Evolutionary conservation across 2,113 vertebrate genomes (phyloP), one percentile per base, ranked within the genome.

Genomic region (Peromyscus maniculatus): DNA sequence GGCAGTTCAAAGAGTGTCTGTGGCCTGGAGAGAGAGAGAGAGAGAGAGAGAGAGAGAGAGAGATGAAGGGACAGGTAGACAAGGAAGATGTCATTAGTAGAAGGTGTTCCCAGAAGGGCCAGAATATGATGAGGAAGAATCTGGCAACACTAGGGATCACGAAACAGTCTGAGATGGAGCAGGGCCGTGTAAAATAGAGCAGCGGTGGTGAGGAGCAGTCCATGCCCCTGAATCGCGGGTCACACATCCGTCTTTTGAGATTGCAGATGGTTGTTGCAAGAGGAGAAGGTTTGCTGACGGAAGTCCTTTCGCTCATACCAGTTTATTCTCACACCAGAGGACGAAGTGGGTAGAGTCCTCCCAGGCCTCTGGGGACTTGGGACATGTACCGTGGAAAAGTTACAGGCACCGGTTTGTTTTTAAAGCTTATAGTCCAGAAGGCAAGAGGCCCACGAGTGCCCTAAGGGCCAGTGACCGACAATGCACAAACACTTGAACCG

Each of bases 251-350:
- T 46, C 82, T 91, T 91, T 64, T 39, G 59, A 91, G 95, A 91
- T 88, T 87, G 78, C 22, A 94, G 77, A 36, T 91, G 66, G 49
- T 7, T 88, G 49, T 67, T 49, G 57, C 52, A 91, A 78, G 22
- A 91, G 89, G 43, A 52, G 74, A 91, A 89, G 36, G 15, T 87
- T 79, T 31, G 10, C 69, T 36, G 12, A 49, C n/a, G 86, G 93
- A 89, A 88, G 78, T 75, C 24, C 52, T 89, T 95, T 94, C 92
- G 87, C 95, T 92, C 69, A 55, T 28, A 74, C 43, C 26, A 80
- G 43, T 89, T 95, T 88, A 77, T 96, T 69, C 72, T 98, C 55
- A 62, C 9, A 87, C 55, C 75, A 89, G 93, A 75, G 79, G 96
- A 83, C 55, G 84, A 89, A 77, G 59, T 1, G 2, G 43, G 78